Evolutionary conservation across 2,888 invertebrate genomes (phyloP).

Genomic region (Agonopterix arenella): DNA sequence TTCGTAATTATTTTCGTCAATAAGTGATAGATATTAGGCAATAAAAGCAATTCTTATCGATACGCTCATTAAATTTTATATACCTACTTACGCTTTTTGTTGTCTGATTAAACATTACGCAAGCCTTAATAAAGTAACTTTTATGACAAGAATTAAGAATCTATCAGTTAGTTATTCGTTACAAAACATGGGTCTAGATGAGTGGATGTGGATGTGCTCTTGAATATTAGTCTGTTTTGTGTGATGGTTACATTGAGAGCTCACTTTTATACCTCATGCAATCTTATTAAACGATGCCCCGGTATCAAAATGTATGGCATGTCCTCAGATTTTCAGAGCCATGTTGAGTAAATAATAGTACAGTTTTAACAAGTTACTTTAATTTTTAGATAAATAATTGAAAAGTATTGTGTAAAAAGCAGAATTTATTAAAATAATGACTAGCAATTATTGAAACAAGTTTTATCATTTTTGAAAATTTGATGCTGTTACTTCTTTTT

Average conservation of each 20-base stretch:
- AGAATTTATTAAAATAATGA: conserved; percentile 11
- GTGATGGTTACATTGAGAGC: neutral
- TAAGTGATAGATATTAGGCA: neutral
- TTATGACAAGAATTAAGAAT: neutral
- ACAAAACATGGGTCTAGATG: conserved; percentile 5
- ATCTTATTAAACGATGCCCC: no score
- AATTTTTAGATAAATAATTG: conserved; percentile 18
- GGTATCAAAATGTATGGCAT: neutral
- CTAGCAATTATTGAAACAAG: conserved; percentile 30
- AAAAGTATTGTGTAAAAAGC: conserved; percentile 19
- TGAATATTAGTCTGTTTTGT: neutral
- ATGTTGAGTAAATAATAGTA: neutral
- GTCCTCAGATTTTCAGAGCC: conserved; percentile 1
- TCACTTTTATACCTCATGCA: neutral
- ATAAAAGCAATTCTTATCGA: neutral
- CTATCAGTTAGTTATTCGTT: conserved; percentile 4
- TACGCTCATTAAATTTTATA: conserved; percentile 1
- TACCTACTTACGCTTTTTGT: conserved; percentile 3
- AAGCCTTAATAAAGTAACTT: conserved; percentile 8
- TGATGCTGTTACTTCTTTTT: conserved; percentile 67
- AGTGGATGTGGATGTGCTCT: conserved; percentile 6
- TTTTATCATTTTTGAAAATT: conserved; percentile 59
- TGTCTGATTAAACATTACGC: conserved; percentile 3
- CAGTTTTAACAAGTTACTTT: conserved; percentile 15
- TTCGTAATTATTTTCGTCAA: conserved; percentile 1